Evolutionary conservation across 2,888 invertebrate genomes (phyloP).

Genomic region (Cephus runcator): DNA sequence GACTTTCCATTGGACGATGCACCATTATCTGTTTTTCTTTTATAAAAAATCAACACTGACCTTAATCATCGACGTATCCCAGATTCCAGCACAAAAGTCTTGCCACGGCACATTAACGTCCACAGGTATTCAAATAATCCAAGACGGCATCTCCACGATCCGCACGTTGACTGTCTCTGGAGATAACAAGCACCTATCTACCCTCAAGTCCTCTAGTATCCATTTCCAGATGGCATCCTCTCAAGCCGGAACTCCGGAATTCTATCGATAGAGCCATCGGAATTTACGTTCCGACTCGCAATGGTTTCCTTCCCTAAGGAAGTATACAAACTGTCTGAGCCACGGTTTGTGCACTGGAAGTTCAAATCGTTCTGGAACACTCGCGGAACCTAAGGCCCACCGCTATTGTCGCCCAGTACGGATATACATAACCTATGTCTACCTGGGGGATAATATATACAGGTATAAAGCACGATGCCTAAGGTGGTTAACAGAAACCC

Average conservation of each 20-base stretch:
- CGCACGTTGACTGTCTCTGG: background rate
- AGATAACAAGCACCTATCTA: background rate
- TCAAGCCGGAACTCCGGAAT: background rate
- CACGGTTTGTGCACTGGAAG: background rate
- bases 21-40: background rate
- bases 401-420: background rate
- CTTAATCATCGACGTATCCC: background rate
- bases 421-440: background rate
- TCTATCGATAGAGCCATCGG: conserved; percentile 17
- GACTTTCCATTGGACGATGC: background rate
- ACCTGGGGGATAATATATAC: background rate
- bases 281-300: conserved; percentile 18
- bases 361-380: background rate
- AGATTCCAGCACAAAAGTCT: background rate
- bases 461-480: background rate
- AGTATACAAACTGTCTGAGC: background rate
- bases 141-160: background rate
- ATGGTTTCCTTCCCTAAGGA: conserved; percentile 22
- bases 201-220: background rate
- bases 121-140: background rate
- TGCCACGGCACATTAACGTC: background rate
- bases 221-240: background rate
- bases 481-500: background rate
- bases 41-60: background rate
- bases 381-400: background rate